Evolutionary conservation across 1,140 invertebrate species (phyloP).

Genomic region (Dryas iulia): DNA sequence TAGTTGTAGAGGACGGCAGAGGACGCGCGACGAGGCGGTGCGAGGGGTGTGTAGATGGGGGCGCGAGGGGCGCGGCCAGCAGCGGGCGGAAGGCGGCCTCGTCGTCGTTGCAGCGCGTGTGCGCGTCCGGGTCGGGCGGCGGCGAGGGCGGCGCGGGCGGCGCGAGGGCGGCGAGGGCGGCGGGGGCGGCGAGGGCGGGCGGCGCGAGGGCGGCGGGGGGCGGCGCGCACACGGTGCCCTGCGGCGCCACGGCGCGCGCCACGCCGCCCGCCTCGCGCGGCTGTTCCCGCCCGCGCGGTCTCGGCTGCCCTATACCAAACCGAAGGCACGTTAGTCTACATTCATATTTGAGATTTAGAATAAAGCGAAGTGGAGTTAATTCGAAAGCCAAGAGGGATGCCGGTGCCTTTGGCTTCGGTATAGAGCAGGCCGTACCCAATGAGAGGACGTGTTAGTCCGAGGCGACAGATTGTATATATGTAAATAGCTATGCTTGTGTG

Average conservation of each 20-base stretch:
- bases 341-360: slow-evolving; percentile 41
- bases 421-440: slow-evolving; percentile 46
- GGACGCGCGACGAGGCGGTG: slow-evolving; percentile 37
- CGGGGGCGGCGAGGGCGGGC: slow-evolving; percentile 32
- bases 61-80: slow-evolving; percentile 65
- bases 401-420: slow-evolving; percentile 79
- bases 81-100: slow-evolving; percentile 83
- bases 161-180: slow-evolving; percentile 41
- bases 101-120: slow-evolving; percentile 83
- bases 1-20: slow-evolving; percentile 61
- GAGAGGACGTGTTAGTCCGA: slow-evolving; percentile 30
- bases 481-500: background rate
- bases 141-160: slow-evolving; percentile 72
- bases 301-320: slow-evolving; percentile 86
- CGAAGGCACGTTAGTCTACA: slow-evolving; percentile 82
- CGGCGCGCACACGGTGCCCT: slow-evolving; percentile 85
- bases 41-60: slow-evolving; percentile 45
- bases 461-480: background rate
- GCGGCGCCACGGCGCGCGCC: slow-evolving; percentile 85
- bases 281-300: slow-evolving; percentile 56
- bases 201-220: slow-evolving; percentile 75
- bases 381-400: slow-evolving; percentile 46
- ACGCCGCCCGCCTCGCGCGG: slow-evolving; percentile 82
- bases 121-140: slow-evolving; percentile 71
- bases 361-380: slow-evolving; percentile 43